Evolutionary conservation across 2,113 vertebrate species (phyloP).

Genomic region (Elephas maximus): DNA sequence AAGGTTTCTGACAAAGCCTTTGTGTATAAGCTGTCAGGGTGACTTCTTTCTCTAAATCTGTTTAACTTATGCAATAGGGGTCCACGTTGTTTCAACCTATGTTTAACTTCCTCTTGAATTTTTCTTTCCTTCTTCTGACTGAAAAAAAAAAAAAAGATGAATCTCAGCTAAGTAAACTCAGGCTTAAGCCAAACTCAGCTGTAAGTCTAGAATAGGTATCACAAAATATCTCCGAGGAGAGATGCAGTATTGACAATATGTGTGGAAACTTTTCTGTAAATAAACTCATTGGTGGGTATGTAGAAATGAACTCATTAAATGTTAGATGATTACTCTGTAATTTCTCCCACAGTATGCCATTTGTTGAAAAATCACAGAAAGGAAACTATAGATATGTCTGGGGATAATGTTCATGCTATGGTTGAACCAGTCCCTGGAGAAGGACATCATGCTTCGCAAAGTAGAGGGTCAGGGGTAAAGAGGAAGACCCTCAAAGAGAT

Average conservation of each 20-base stretch:
- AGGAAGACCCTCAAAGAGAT: too few species aligned
- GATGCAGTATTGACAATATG: fast-evolving
- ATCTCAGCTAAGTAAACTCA: background rate
- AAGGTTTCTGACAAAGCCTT: background rate
- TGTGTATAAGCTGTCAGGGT: background rate
- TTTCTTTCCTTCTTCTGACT: background rate
- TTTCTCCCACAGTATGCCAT: background rate
- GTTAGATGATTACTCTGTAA: too few species aligned
- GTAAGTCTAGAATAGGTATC: background rate
- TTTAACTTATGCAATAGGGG: background rate
- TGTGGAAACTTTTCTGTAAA: background rate
- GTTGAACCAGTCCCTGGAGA: background rate
- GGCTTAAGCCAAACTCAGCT: background rate
- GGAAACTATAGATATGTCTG: background rate
- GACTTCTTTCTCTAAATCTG: background rate
- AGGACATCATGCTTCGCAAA: too few species aligned
- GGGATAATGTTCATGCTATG: background rate
- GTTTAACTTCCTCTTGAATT: background rate
- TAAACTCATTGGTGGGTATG: background rate
- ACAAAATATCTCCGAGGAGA: background rate
- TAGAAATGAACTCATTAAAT: background rate
- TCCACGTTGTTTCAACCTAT: background rate
- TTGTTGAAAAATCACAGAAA: background rate
- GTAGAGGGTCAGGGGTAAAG: too few species aligned
- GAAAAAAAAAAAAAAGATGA: background rate